A percentile compares a stretch with the other conserved stretches of the same genome.
phyloP scores from a whole-genome alignment of 1,140 invertebrate genomes.

The Hyles vespertilio region DNA sequence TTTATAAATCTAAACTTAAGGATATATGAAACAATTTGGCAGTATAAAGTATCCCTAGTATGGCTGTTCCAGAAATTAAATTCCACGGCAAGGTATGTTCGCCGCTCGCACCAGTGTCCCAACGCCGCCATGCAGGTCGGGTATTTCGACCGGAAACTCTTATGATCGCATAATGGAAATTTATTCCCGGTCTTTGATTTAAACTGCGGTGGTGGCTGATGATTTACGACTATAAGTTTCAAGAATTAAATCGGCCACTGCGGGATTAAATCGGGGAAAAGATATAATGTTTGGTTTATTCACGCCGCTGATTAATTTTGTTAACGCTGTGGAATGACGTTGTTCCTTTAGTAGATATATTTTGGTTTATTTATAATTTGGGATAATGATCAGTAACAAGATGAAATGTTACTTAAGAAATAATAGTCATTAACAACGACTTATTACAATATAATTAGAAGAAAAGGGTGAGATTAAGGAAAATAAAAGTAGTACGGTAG shows the following conservation, averaged over 20 bases:
- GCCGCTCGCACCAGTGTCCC: neutral
- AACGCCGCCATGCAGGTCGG: constrained; percentile 2
- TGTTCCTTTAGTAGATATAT: too few relatives aligned
- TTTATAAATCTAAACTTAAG: neutral
- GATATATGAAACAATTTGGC: neutral
- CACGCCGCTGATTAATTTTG: too few relatives aligned
- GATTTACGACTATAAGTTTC: constrained; percentile 13
- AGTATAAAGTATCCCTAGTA: neutral
- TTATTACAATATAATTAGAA: too few relatives aligned
- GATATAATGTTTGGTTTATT: too few relatives aligned
- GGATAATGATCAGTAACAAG: too few relatives aligned
- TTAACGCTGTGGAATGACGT: too few relatives aligned
- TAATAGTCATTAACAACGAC: too few relatives aligned
- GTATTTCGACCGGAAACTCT: constrained; percentile 17
- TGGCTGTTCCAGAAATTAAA: neutral
- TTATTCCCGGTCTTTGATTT: constrained; percentile 27
- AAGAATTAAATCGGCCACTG: neutral
- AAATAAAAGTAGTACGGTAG: too few relatives aligned
- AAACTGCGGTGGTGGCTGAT: constrained; percentile 16
- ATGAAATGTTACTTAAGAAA: too few relatives aligned
- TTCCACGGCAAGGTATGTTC: constrained; percentile 1
- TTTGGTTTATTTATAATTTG: too few relatives aligned
- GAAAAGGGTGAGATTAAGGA: too few relatives aligned
- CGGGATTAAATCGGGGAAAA: too few relatives aligned
- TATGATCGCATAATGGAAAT: constrained; percentile 25